phyloP scores from a whole-genome alignment of 2,797 vertebrate genomes.

The Salmo trutta region DNA sequence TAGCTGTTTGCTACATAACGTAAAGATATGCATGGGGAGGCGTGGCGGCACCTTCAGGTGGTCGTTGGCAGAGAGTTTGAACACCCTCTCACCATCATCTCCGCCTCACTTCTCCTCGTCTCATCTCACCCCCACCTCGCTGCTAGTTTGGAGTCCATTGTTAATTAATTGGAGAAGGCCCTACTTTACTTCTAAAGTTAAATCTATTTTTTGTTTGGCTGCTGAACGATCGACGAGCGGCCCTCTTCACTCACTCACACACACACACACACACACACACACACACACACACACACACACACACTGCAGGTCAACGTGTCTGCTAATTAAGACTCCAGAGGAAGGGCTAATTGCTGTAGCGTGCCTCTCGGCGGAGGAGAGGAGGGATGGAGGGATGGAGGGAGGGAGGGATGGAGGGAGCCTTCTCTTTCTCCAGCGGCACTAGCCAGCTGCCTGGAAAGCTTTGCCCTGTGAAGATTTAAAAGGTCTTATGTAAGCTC shows the following conservation, averaged over 20 bases:
- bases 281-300: neutral
- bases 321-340: constrained; percentile 85
- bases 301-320: constrained; percentile 76
- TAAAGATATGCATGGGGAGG: too few species aligned
- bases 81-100: constrained; percentile 23
- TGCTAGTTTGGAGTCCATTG: constrained; percentile 70
- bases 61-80: constrained; percentile 17
- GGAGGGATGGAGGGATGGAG: neutral
- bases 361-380: constrained; percentile 73
- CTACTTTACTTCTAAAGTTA: constrained; percentile 56
- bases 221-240: constrained; percentile 79
- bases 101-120: constrained; percentile 19
- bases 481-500: constrained; percentile 79
- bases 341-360: constrained; percentile 77
- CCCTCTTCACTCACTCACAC: constrained; percentile 61
- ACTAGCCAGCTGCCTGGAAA: constrained; percentile 75
- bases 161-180: constrained; percentile 73
- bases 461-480: constrained; percentile 50
- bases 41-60: constrained; percentile 23
- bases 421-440: constrained; percentile 62
- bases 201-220: constrained; percentile 80
- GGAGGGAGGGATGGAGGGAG: constrained; percentile 43
- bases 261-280: neutral
- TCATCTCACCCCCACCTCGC: constrained; percentile 47
- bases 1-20: neutral